A percentile compares a stretch with the other conserved stretches of the same genome.
Conservation (phyloP, 2,797 vertebrate genomes). For the Gambelia wislizenii region DNA sequence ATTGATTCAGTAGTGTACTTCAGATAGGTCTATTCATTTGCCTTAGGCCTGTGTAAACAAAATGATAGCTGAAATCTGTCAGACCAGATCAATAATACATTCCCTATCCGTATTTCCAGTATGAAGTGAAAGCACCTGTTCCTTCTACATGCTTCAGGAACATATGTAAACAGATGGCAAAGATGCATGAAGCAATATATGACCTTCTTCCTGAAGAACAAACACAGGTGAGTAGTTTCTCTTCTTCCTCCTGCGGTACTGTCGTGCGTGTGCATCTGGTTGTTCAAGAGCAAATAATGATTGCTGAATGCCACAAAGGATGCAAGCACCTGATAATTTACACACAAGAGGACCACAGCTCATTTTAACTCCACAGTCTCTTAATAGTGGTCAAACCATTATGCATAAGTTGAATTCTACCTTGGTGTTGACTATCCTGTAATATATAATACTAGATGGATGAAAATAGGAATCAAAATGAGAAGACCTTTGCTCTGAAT, state of each 20-base stretch:
- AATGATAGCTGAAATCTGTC: background rate
- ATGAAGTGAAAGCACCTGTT: constrained; percentile 98
- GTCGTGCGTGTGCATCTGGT: background rate
- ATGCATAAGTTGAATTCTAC: background rate
- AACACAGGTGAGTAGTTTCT: constrained; percentile 84
- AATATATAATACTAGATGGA: background rate
- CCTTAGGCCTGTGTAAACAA: background rate
- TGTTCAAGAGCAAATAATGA: background rate
- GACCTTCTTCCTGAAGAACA: constrained; percentile 97
- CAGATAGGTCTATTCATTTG: no score
- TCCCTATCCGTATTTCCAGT: constrained; percentile 77
- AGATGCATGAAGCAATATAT: constrained; percentile 97
- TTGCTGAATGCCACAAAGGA: background rate
- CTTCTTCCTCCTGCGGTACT: background rate
- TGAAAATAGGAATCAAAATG: background rate
- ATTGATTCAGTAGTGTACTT: no score
- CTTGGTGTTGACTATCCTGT: background rate
- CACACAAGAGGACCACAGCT: fast-evolving
- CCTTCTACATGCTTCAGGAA: constrained; percentile 95
- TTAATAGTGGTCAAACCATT: background rate
- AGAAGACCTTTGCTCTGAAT: background rate
- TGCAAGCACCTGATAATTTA: no score
- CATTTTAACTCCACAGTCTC: background rate
- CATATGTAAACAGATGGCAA: constrained; percentile 96
- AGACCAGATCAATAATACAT: background rate